A percentile compares a stretch with the other conserved stretches of the same genome.
Conservation (phyloP, 2,113 vertebrate species). For the Ammospiza caudacuta region DNA sequence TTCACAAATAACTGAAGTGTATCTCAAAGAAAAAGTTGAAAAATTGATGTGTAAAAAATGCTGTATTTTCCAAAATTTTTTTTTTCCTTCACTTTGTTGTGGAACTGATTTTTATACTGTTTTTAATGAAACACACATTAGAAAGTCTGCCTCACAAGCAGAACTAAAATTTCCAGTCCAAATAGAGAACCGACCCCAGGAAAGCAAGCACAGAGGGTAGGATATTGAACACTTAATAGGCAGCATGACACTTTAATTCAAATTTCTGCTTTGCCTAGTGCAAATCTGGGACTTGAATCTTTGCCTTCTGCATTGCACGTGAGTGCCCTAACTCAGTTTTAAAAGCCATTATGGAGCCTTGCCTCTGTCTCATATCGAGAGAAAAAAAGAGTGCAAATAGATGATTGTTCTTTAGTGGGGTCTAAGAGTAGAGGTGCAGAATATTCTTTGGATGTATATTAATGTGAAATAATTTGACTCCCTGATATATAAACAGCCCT, state of each 20-base stretch:
- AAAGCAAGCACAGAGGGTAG: neutral
- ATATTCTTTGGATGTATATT: neutral
- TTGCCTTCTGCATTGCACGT: neutral
- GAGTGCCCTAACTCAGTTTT: neutral
- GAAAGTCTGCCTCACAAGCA: neutral
- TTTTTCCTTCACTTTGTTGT: neutral
- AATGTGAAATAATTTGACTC: neutral
- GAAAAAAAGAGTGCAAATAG: neutral
- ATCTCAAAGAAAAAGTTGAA: neutral
- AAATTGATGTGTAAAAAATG: neutral
- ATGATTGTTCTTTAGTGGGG: neutral
- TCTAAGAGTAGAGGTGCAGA: rapidly evolving
- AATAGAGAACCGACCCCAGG: neutral
- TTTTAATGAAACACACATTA: neutral
- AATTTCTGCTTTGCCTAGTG: neutral
- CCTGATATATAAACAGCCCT: rapidly evolving
- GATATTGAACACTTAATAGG: neutral
- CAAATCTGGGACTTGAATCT: neutral
- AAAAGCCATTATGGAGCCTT: neutral
- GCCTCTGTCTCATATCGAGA: neutral
- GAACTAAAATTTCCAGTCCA: neutral
- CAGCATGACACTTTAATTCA: neutral
- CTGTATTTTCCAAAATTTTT: neutral
- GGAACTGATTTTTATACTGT: neutral
- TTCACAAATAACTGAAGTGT: neutral